These are phyloP conservation scores for Oceanodroma leucorhoa DNA, from an alignment of 2,797 vertebrate genomes.

Conservation along the genomic window DNA sequence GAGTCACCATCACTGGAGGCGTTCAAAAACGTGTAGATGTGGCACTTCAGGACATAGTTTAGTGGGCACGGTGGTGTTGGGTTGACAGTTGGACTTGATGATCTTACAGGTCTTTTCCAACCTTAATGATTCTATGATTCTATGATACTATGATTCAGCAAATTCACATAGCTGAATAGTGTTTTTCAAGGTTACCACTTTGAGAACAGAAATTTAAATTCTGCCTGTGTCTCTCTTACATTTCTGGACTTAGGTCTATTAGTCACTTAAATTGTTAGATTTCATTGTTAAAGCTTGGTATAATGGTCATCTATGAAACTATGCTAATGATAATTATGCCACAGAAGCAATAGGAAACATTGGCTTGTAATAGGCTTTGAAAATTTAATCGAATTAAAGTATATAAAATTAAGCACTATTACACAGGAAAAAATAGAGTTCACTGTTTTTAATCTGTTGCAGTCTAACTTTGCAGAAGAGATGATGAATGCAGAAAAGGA, in stretches of 20 bases:
- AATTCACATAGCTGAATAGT: neutral
- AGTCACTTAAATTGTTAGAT: neutral
- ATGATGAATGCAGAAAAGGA: neutral
- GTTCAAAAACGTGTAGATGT: no score
- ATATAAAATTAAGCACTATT: neutral
- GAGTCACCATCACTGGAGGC: no score
- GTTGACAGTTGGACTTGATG: no score
- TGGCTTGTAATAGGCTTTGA: neutral
- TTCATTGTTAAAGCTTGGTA: neutral
- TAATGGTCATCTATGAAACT: neutral
- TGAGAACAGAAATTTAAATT: neutral
- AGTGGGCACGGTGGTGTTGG: no score
- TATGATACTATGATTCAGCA: neutral
- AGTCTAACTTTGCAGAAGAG: neutral
- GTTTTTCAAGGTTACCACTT: neutral
- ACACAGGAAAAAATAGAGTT: neutral
- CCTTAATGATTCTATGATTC: no score
- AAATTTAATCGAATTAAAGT: neutral
- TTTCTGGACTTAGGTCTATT: neutral
- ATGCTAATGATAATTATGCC: neutral
- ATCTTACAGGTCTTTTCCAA: no score
- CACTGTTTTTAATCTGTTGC: neutral
- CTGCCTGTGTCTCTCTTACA: neutral
- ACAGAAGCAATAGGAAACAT: neutral
- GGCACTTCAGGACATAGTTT: no score